Evolutionary conservation across 1,140 invertebrate species (phyloP).

Genomic region (Zelostemma sp.): DNA sequence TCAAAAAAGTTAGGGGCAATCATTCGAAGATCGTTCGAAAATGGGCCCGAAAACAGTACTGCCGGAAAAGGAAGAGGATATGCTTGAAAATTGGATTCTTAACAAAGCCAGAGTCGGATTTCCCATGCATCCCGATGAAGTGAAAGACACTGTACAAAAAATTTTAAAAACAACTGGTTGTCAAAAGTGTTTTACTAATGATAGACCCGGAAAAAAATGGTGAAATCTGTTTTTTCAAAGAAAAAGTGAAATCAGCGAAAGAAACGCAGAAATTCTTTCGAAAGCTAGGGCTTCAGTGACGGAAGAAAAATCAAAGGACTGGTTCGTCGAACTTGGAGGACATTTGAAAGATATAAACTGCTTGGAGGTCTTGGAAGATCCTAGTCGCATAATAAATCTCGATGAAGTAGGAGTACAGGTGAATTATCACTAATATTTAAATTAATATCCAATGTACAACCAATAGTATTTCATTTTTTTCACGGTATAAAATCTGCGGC

Average conservation of each 20-base stretch:
- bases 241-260: conserved; percentile 48
- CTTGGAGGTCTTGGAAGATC: conserved; percentile 47
- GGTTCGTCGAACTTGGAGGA: conserved; percentile 56
- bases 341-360: conserved; percentile 41
- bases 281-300: conserved; percentile 49
- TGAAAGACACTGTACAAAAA: conserved; percentile 57
- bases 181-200: conserved; percentile 47
- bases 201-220: conserved; percentile 55
- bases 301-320: conserved; percentile 48
- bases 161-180: conserved; percentile 48
- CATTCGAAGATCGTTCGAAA: conserved; percentile 8
- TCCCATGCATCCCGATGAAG: conserved; percentile 53
- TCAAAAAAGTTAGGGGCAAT: conserved; percentile 3
- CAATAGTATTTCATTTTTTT: too few species aligned
- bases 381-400: conserved; percentile 52
- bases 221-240: conserved; percentile 53
- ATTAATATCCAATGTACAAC: too few species aligned
- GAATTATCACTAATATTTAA: background rate
- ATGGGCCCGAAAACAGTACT: conserved; percentile 49
- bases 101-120: conserved; percentile 54
- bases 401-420: conserved; percentile 58
- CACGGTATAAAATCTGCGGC: too few species aligned
- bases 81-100: conserved; percentile 56
- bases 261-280: conserved; percentile 52
- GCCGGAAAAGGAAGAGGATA: conserved; percentile 49